These are phyloP conservation scores for Rhinogobio ventralis DNA, from an alignment of 2,797 vertebrate species.

Conservation along the genomic window DNA sequence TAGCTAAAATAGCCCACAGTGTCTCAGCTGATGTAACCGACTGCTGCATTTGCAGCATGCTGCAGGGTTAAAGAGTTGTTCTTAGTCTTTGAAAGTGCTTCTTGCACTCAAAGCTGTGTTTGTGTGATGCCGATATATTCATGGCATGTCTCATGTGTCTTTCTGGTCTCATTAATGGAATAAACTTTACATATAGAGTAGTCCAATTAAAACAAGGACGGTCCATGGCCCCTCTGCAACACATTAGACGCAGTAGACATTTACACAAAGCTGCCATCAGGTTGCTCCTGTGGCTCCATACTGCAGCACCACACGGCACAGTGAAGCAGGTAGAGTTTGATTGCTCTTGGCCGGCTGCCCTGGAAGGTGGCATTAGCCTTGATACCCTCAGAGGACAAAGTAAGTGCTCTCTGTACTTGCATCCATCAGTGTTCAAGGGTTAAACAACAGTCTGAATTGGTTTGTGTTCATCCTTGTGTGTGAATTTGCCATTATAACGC, in stretches of 20 bases:
- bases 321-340: constrained; percentile 24
- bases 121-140: constrained; percentile 24
- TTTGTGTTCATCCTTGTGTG: background rate
- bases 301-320: constrained; percentile 39
- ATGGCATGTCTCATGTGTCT: constrained; percentile 14
- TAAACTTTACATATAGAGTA: constrained; percentile 38
- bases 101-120: constrained; percentile 20
- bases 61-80: constrained; percentile 29
- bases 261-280: constrained; percentile 43
- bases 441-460: constrained; percentile 13
- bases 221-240: constrained; percentile 21
- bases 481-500: background rate
- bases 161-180: constrained; percentile 6
- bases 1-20: constrained; percentile 12
- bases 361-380: constrained; percentile 49
- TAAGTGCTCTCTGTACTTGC: constrained; percentile 43
- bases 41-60: constrained; percentile 23
- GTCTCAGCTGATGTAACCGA: constrained; percentile 5
- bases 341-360: constrained; percentile 56
- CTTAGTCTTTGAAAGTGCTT: constrained; percentile 23
- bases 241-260: constrained; percentile 45
- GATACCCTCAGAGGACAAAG: constrained; percentile 51
- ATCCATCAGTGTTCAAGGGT: constrained; percentile 9
- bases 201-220: constrained; percentile 6
- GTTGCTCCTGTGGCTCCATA: constrained; percentile 37